Evolutionary conservation across 2,797 vertebrate species (phyloP).

Genomic region (Smutsia temminckii): DNA sequence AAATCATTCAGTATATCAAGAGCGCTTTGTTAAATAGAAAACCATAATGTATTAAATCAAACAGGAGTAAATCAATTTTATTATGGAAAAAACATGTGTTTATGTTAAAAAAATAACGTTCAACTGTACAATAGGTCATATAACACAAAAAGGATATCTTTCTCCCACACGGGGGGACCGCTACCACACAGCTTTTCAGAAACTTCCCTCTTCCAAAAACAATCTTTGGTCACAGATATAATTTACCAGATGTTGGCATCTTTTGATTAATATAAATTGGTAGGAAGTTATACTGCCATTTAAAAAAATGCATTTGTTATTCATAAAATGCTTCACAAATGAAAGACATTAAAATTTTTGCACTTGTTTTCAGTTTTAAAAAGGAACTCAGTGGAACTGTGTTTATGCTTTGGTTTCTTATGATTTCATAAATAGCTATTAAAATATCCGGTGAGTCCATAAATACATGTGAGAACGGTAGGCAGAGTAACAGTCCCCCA

Average conservation of each 20-base stretch:
- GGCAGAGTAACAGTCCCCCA: background rate
- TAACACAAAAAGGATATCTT: background rate
- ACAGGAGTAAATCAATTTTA: background rate
- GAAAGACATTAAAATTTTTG: background rate
- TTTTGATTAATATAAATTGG: background rate
- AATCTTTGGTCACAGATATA: background rate
- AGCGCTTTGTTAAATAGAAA: background rate
- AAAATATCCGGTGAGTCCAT: background rate
- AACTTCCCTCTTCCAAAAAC: background rate
- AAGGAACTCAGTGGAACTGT: background rate
- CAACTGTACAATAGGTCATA: no score
- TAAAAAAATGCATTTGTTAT: background rate
- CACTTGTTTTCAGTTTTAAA: background rate
- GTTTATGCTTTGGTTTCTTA: background rate
- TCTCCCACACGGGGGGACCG: accelerated
- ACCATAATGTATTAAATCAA: background rate
- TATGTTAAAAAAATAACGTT: background rate
- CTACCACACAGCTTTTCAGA: background rate
- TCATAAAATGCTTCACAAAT: background rate
- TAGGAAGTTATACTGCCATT: background rate
- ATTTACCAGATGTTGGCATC: background rate
- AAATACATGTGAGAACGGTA: accelerated
- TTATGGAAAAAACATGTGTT: background rate
- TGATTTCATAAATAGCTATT: background rate
- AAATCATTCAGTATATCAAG: background rate